These are phyloP conservation scores for Chelonoidis abingdonii DNA, from an alignment of 2,113 vertebrate genomes.

Conservation along the genomic window DNA sequence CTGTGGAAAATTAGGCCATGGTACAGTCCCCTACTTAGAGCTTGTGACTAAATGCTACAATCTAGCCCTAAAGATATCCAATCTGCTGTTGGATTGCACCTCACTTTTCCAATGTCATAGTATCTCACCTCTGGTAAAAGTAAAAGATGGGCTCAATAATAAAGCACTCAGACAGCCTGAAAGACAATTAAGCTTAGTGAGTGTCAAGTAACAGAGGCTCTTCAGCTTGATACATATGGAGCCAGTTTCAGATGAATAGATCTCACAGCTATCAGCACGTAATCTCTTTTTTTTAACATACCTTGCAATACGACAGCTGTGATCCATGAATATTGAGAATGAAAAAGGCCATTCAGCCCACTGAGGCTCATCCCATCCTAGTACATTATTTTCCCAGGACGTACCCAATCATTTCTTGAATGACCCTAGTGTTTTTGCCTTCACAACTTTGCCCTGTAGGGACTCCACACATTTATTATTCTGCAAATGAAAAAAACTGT, in stretches of 20 bases:
- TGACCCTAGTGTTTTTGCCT: slow-evolving; percentile 17
- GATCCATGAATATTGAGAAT: slow-evolving; percentile 26
- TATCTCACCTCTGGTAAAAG: neutral
- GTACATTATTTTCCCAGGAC: slow-evolving; percentile 43
- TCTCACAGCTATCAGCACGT: neutral
- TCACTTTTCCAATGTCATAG: neutral
- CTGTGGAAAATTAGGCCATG: neutral
- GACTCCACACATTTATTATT: slow-evolving; percentile 57
- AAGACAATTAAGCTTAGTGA: neutral
- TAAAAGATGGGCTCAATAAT: neutral
- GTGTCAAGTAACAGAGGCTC: neutral
- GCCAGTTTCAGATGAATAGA: neutral
- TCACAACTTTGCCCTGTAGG: slow-evolving; percentile 17
- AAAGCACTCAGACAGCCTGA: neutral
- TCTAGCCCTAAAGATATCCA: neutral
- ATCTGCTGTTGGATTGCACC: accelerated
- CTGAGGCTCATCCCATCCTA: slow-evolving; percentile 25
- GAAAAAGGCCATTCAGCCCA: neutral
- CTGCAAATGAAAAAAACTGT: neutral
- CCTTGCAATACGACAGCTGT: slow-evolving; percentile 6
- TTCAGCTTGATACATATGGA: neutral
- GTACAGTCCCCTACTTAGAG: neutral
- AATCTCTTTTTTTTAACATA: slow-evolving; percentile 10
- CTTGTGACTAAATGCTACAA: neutral
- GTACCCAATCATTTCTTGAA: slow-evolving; percentile 29